phyloP scores from a whole-genome alignment of 53 echinoderm and acorn worm species.

The Temnopleurus reevesii region DNA sequence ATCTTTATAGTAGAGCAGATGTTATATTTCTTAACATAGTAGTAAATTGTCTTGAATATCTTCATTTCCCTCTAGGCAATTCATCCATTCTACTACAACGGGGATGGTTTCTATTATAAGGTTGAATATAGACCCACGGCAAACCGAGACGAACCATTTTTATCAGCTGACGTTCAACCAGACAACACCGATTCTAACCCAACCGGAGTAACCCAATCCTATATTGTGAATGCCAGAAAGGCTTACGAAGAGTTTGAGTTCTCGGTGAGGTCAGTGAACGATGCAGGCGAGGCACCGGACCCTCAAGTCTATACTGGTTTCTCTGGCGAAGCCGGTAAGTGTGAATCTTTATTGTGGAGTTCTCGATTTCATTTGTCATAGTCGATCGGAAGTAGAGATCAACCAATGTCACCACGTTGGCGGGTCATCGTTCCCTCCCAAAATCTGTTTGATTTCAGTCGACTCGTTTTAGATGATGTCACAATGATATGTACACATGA shows the following conservation, averaged over 20 bases:
- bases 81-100: constrained; percentile 42
- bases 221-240: constrained; percentile 40
- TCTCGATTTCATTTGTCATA: too few species aligned
- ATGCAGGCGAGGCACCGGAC: background rate
- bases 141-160: background rate
- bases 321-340: constrained; percentile 48
- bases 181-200: background rate
- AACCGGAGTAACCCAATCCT: background rate
- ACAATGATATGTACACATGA: too few species aligned
- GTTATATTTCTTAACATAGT: too few species aligned
- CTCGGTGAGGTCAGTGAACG: constrained; percentile 27
- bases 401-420: too few species aligned
- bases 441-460: too few species aligned
- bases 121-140: background rate
- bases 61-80: background rate
- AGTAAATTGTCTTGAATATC: too few species aligned
- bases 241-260: constrained; percentile 44
- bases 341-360: too few species aligned
- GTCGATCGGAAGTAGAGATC: too few species aligned
- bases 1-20: too few species aligned
- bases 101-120: constrained; percentile 33
- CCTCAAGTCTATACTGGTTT: background rate
- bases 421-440: too few species aligned
- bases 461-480: too few species aligned
- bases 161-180: background rate